phyloP scores from a whole-genome alignment of 92 coral and sea anemone species.

The Desmophyllum pertusum region DNA sequence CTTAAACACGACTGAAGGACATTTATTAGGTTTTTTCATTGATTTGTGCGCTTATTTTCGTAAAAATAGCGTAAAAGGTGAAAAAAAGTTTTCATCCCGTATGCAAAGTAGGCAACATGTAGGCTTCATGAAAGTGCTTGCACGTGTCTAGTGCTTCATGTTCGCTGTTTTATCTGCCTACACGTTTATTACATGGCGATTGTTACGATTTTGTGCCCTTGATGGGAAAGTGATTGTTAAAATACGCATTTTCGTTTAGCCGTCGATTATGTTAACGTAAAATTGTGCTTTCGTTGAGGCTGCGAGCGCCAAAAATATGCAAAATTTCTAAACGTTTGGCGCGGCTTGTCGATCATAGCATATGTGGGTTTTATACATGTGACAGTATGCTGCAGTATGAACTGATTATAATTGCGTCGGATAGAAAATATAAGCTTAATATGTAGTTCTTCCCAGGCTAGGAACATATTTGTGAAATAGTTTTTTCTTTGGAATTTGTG shows the following conservation, averaged over 20 bases:
- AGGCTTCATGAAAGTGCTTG: slow-evolving; percentile 46
- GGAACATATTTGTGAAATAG: not conserved
- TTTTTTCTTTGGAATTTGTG: not conserved
- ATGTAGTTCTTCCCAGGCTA: too few species aligned
- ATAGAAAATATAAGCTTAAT: too few species aligned
- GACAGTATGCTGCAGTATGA: not conserved
- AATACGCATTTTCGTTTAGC: not conserved
- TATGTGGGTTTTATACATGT: not conserved
- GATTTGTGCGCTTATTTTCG: not conserved
- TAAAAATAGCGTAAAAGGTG: not conserved
- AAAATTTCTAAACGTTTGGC: not conserved
- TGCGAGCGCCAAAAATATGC: slow-evolving; percentile 28
- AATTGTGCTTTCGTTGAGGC: slow-evolving; percentile 7
- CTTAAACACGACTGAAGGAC: not conserved
- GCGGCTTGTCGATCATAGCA: not conserved
- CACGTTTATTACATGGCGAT: not conserved
- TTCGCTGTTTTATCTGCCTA: slow-evolving; percentile 40
- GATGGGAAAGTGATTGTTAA: not conserved
- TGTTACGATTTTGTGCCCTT: not conserved
- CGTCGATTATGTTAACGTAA: not conserved
- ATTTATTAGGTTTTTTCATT: not conserved
- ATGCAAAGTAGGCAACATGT: slow-evolving; percentile 47
- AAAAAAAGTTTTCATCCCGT: slow-evolving; percentile 4
- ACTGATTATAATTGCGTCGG: too few species aligned
- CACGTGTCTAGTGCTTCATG: slow-evolving; percentile 46